Percentiles rank a stretch among this genome's conserved stretches.
Evolutionary conservation across 2,888 invertebrate species (phyloP).

Genomic region (Dasysyrphus tricinctus): DNA sequence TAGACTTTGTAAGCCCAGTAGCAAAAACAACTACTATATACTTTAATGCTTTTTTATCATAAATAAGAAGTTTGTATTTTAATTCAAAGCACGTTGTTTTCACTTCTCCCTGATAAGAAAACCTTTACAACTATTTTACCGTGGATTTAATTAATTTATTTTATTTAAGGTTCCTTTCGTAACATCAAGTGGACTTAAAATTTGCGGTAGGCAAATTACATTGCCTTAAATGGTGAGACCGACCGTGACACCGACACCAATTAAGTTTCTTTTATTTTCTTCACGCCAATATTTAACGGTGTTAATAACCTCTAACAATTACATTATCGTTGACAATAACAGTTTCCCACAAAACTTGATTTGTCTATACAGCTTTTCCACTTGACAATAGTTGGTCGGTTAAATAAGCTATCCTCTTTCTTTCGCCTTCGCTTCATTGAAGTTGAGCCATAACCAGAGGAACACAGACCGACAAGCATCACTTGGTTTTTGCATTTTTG

Average conservation of each 20-base stretch:
- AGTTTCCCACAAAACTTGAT: constrained; percentile 45
- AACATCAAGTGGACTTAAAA: constrained; percentile 21
- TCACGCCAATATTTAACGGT: constrained; percentile 12
- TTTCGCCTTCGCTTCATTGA: constrained; percentile 62
- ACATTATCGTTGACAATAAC: constrained; percentile 48
- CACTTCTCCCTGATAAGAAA: neutral
- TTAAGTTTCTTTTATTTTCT: constrained; percentile 38
- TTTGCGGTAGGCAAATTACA: neutral
- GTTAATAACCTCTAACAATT: constrained; percentile 69
- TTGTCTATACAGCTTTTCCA: constrained; percentile 8
- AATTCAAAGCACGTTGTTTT: constrained; percentile 10
- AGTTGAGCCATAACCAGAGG: constrained; percentile 18
- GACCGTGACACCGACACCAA: constrained; percentile 28
- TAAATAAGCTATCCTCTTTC: constrained; percentile 2
- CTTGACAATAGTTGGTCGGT: constrained; percentile 2
- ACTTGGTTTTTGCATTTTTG: constrained; percentile 34
- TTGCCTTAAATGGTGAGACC: neutral
- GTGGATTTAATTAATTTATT: neutral
- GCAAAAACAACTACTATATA: too few species aligned
- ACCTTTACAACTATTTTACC: too few species aligned
- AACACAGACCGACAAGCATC: constrained; percentile 47
- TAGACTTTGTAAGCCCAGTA: too few species aligned
- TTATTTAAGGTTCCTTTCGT: neutral
- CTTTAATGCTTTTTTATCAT: too few species aligned
- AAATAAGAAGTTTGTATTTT: too few species aligned